Conservation (phyloP, 2,888 invertebrate species). For the Lordiphosa fenestrarum region DNA sequence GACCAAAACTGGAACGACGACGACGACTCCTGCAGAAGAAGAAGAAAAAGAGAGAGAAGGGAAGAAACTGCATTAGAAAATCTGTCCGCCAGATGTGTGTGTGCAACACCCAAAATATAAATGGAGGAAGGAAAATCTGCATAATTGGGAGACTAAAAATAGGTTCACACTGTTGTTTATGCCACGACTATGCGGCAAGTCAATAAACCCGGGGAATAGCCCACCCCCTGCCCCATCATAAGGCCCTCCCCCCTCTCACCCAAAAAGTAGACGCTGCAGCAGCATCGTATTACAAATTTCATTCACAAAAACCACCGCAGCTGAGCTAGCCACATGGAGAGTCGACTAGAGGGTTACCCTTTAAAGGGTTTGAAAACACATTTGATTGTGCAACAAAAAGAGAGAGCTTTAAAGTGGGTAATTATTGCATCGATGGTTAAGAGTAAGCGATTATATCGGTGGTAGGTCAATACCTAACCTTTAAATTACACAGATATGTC, state of each 20-base stretch:
- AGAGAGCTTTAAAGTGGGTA: no score
- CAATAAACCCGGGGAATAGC: constrained; percentile 52
- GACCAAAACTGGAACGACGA: constrained; percentile 60
- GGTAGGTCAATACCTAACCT: no score
- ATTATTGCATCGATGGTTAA: no score
- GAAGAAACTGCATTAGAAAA: constrained; percentile 39
- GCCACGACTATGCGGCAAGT: constrained; percentile 53
- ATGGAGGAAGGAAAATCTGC: constrained; percentile 53
- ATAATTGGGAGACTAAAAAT: constrained; percentile 69
- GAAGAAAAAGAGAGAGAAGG: constrained; percentile 7
- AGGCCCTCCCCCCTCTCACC: constrained; percentile 2
- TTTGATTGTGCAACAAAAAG: no score
- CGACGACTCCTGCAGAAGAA: constrained; percentile 50
- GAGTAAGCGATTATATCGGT: no score
- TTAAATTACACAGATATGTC: no score
- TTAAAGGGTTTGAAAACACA: no score
- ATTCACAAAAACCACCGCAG: constrained; percentile 66
- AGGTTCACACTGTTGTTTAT: constrained; percentile 64
- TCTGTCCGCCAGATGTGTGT: constrained; percentile 34
- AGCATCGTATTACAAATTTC: constrained; percentile 77
- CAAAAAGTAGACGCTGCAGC: constrained; percentile 21
- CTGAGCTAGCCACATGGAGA: background rate
- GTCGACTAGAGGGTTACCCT: constrained; percentile 14
- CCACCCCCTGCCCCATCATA: constrained; percentile 6
- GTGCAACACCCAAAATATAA: constrained; percentile 21